phyloP scores from a whole-genome alignment of 1,140 invertebrate genomes.

The Doryteuthis pealeii region DNA sequence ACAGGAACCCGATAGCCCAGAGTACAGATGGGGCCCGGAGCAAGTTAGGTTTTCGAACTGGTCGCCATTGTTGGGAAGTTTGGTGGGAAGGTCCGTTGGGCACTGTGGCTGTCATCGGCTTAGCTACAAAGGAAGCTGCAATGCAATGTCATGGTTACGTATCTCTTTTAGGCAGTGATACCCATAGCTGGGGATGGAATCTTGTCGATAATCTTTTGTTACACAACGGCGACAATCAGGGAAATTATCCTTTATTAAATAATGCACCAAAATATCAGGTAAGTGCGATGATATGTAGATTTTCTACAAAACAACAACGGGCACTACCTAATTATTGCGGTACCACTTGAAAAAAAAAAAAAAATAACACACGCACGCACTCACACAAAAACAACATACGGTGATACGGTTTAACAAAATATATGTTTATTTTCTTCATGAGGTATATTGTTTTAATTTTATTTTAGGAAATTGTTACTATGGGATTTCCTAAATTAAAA shows the following conservation, averaged over 20 bases:
- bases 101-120: constrained; percentile 65
- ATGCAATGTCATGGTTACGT: constrained; percentile 91
- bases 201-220: constrained; percentile 95
- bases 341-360: too few relatives aligned
- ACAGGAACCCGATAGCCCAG: constrained; percentile 97
- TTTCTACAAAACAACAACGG: too few relatives aligned
- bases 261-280: constrained; percentile 98
- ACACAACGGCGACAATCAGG: constrained; percentile 94
- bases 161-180: constrained; percentile 89
- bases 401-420: background rate
- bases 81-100: constrained; percentile 97
- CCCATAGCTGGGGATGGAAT: constrained; percentile 99
- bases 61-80: constrained; percentile 96
- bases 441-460: too few relatives aligned
- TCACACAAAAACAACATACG: background rate
- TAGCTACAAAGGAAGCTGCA: constrained; percentile 91
- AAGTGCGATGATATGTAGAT: too few relatives aligned
- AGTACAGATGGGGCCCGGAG: constrained; percentile 95
- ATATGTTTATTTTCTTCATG: too few relatives aligned
- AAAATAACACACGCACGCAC: too few relatives aligned
- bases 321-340: too few relatives aligned
- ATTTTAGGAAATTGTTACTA: too few relatives aligned
- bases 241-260: constrained; percentile 92
- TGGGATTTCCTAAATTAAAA: too few relatives aligned
- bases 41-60: constrained; percentile 89